Evolutionary conservation across 1,140 invertebrate species (phyloP), one percentile per base, ranked within the genome.

Genomic region (Acromyrmex echinatior): DNA sequence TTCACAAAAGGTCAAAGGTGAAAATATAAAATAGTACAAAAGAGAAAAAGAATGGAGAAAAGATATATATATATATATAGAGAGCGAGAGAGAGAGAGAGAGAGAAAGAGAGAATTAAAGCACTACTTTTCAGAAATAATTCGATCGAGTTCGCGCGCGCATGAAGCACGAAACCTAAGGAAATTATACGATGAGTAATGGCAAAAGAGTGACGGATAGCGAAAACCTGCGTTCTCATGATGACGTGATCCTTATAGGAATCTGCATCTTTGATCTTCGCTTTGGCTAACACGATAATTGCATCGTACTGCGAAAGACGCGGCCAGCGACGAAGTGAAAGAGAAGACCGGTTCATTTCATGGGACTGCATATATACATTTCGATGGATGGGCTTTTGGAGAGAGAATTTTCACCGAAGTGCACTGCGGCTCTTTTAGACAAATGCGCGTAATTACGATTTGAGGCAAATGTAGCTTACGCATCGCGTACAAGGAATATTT

Each of bases 1-100:
- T 79, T 58, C 28, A 62, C 39, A 51, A 92, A 92, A 93, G 88
- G 92, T 93, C 88, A 90, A 87, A 88, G 88, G 87, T 92, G 79
- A 90, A 80, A 70, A 80, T 88, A 84, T 88, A 84, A 91, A 91
- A 88, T 79, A 70, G 78, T 71, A 77, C 39, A 21, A 74, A 21
- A 53, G n/a, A 39, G 49, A 53, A 18, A 51, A 14, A 6, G 21
- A 31, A 16, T 12, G n/a, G 39, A 16, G 25, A 25, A 25, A 25
- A 25, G 25, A 25, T 25, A 25, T 25, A 25, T 25, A 25, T 25
- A 25, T 25, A 25, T 25, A 25, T 25, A 1, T 25, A 25, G 10
- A 25, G n/a, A 18, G 25, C 14, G 14, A 66, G 16, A 70, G 12
- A 31, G n/a, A n/a, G n/a, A n/a, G n/a, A n/a, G n/a, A n/a, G n/a